Percentiles rank a stretch among this genome's conserved stretches.
These are phyloP conservation scores for Priocnemis perturbator DNA, from an alignment of 2,888 invertebrate species.

Conservation along the genomic window DNA sequence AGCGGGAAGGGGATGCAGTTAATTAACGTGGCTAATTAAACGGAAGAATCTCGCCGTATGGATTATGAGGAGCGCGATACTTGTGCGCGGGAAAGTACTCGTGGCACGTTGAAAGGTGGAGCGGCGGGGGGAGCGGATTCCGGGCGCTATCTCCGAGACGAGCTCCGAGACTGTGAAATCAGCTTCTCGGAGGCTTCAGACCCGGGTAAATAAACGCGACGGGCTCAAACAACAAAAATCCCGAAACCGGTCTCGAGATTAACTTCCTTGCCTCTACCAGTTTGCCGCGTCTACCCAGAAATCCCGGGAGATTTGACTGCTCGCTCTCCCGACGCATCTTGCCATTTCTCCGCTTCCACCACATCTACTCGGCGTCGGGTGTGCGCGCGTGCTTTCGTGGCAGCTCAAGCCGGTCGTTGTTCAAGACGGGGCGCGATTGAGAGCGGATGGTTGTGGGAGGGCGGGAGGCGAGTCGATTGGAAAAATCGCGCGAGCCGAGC, in stretches of 20 bases:
- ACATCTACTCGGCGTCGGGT: too few relatives aligned
- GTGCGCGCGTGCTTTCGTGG: too few relatives aligned
- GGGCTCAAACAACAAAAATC: background rate
- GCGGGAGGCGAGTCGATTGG: conserved; percentile 15
- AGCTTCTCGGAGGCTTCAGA: too few relatives aligned
- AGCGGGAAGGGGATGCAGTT: conserved; percentile 3
- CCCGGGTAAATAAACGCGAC: background rate
- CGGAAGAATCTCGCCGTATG: background rate
- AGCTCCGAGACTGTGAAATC: background rate
- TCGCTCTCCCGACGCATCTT: conserved; percentile 2
- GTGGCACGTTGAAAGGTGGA: too few relatives aligned
- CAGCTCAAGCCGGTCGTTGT: too few relatives aligned
- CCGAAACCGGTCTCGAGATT: conserved; percentile 13
- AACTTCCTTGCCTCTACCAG: conserved; percentile 6
- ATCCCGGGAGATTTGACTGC: conserved; percentile 22
- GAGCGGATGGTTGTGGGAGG: conserved; percentile 4
- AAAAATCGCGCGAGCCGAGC: conserved; percentile 34
- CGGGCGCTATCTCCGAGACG: background rate
- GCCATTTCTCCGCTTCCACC: background rate
- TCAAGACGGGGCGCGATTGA: background rate
- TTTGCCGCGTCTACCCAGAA: conserved; percentile 24
- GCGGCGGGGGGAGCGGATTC: background rate
- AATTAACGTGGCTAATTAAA: too few relatives aligned
- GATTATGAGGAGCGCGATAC: background rate
- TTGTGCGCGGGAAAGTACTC: background rate